A percentile compares a stretch with the other conserved stretches of the same genome.
Conservation (phyloP, 2,113 vertebrate species). For the Petroica traversi region DNA sequence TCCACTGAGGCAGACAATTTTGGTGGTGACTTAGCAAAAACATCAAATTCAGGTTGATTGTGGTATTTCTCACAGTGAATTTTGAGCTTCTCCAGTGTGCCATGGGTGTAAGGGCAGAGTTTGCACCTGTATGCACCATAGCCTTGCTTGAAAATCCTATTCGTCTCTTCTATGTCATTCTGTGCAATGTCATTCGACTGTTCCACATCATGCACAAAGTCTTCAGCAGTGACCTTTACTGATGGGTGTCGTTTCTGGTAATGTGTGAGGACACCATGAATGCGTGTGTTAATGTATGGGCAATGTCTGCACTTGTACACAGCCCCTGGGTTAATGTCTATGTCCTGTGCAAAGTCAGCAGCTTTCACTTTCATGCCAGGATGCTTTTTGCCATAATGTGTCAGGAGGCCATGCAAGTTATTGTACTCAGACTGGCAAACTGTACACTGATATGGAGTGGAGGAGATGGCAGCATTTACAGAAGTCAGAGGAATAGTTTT, state of each 20-base stretch:
- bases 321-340: neutral
- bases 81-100: conserved; percentile 91
- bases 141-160: conserved; percentile 91
- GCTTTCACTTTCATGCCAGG: conserved; percentile 96
- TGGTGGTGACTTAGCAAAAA: conserved; percentile 76
- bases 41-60: conserved; percentile 86
- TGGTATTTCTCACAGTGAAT: conserved; percentile 96
- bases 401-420: conserved; percentile 91
- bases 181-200: conserved; percentile 73
- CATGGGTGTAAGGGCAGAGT: conserved; percentile 90
- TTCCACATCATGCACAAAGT: conserved; percentile 91
- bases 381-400: conserved; percentile 95
- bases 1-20: conserved; percentile 74
- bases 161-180: conserved; percentile 86
- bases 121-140: conserved; percentile 93
- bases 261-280: neutral
- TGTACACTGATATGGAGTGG: conserved; percentile 89
- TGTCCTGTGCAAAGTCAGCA: neutral
- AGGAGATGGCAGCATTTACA: conserved; percentile 80
- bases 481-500: conserved; percentile 76
- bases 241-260: neutral
- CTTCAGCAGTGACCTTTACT: conserved; percentile 66
- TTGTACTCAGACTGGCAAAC: conserved; percentile 95
- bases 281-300: neutral
- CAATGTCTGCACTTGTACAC: neutral